Evolutionary conservation across 30 jellyfish, hydroid and myxozoan species (phyloP).

Genomic region (Mastigias papua): DNA sequence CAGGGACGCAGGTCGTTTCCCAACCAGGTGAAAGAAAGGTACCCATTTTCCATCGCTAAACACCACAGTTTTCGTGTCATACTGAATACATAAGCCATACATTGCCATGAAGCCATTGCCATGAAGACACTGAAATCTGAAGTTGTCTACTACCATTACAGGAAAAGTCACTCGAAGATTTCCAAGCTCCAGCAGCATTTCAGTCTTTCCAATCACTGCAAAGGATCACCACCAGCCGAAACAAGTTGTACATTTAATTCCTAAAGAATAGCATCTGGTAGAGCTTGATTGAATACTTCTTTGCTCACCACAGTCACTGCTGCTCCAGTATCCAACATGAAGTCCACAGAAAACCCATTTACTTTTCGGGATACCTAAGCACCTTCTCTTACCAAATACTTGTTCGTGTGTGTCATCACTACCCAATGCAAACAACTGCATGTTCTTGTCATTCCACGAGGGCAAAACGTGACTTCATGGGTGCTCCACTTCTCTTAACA

Average conservation of each 20-base stretch:
- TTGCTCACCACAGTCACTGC: slow-evolving; percentile 34
- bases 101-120: slow-evolving; percentile 14
- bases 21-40: slow-evolving; percentile 28
- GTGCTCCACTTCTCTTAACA: not conserved
- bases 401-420: slow-evolving; percentile 5
- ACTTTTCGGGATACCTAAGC: slow-evolving; percentile 5
- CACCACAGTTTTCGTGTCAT: slow-evolving; percentile 12
- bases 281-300: slow-evolving; percentile 14
- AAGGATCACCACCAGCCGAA: slow-evolving; percentile 24
- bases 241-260: slow-evolving; percentile 19
- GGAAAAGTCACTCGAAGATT: slow-evolving; percentile 15
- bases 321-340: slow-evolving; percentile 24
- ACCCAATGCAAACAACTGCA: slow-evolving; percentile 13
- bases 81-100: slow-evolving; percentile 29
- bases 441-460: not conserved
- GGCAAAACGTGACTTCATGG: slow-evolving; percentile 7
- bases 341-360: slow-evolving; percentile 25
- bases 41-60: slow-evolving; percentile 14
- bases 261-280: slow-evolving; percentile 4
- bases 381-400: slow-evolving; percentile 23
- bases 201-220: slow-evolving; percentile 18
- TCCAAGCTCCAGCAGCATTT: slow-evolving; percentile 19
- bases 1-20: slow-evolving; percentile 3
- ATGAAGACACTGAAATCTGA: slow-evolving; percentile 30
- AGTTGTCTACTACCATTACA: slow-evolving; percentile 12